These are phyloP conservation scores for Euzetes globulus DNA, from an alignment of 2,888 invertebrate species.

Conservation along the genomic window DNA sequence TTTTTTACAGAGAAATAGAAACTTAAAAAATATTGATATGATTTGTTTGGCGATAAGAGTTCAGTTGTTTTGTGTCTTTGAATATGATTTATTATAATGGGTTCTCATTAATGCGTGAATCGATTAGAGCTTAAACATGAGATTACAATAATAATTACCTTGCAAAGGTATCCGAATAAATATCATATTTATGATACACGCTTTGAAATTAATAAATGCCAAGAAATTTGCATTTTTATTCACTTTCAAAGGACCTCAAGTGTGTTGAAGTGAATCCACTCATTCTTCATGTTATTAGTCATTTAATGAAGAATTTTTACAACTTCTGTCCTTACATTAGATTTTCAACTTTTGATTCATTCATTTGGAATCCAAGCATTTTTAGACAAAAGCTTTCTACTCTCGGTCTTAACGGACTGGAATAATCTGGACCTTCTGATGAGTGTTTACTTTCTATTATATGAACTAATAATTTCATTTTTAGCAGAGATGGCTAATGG, in stretches of 20 bases:
- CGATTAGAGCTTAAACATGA: neutral
- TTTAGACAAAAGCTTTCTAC: too few relatives aligned
- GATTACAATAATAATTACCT: neutral
- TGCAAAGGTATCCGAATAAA: neutral
- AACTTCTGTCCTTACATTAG: neutral
- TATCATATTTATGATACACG: neutral
- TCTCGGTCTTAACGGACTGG: too few relatives aligned
- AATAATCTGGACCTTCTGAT: too few relatives aligned
- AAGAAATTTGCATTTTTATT: conserved; percentile 19
- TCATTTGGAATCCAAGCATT: too few relatives aligned
- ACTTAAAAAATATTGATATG: too few relatives aligned
- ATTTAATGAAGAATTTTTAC: neutral
- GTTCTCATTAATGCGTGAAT: neutral
- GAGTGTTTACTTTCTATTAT: too few relatives aligned
- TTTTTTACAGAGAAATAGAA: too few relatives aligned
- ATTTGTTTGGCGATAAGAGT: too few relatives aligned
- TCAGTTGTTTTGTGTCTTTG: neutral
- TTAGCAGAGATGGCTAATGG: too few relatives aligned
- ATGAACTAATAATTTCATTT: too few relatives aligned
- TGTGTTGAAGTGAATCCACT: neutral
- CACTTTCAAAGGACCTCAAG: neutral
- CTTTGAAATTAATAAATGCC: conserved; percentile 4
- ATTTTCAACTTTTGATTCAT: too few relatives aligned
- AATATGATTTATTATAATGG: neutral
- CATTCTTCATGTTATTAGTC: neutral